These are phyloP conservation scores for Drosophila orosa DNA, from an alignment of 1,140 invertebrate genomes.

Conservation along the genomic window DNA sequence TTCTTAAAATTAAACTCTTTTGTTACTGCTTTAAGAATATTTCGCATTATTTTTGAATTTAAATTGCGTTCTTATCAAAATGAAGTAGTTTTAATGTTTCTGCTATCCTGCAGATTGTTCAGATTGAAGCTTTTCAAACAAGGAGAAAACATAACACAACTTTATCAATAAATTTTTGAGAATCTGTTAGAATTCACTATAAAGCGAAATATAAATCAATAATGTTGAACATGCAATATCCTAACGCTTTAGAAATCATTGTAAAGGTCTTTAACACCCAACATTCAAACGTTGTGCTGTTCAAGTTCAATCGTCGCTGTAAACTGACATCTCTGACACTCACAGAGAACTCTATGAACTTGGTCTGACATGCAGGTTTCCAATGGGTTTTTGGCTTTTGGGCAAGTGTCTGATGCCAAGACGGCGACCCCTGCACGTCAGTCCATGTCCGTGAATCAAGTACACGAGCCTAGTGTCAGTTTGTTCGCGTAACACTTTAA, in stretches of 20 bases:
- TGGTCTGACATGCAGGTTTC: slow-evolving; percentile 40
- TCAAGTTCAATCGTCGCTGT: slow-evolving; percentile 40
- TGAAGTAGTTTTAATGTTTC: neutral
- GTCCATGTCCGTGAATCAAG: slow-evolving; percentile 30
- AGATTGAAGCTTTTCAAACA: neutral
- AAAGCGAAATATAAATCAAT: neutral
- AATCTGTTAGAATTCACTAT: neutral
- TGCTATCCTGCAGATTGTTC: neutral
- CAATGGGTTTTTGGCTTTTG: slow-evolving; percentile 28
- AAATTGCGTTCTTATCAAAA: neutral
- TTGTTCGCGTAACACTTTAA: slow-evolving; percentile 63
- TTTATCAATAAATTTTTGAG: neutral
- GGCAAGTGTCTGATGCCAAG: slow-evolving; percentile 51
- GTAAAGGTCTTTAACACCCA: slow-evolving; percentile 19
- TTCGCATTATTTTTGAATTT: no score
- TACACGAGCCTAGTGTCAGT: slow-evolving; percentile 40
- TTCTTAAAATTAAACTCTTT: no score
- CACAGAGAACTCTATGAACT: slow-evolving; percentile 43
- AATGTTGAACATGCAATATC: no score
- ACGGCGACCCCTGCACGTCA: slow-evolving; percentile 49
- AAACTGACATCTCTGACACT: slow-evolving; percentile 31
- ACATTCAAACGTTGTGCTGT: slow-evolving; percentile 13
- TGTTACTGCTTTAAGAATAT: no score
- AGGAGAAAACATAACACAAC: neutral
- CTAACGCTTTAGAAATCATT: neutral